Base-by-base conservation (phyloP, 2,888 invertebrate genomes). In the Vannuccia rotundouncinata region DNA sequence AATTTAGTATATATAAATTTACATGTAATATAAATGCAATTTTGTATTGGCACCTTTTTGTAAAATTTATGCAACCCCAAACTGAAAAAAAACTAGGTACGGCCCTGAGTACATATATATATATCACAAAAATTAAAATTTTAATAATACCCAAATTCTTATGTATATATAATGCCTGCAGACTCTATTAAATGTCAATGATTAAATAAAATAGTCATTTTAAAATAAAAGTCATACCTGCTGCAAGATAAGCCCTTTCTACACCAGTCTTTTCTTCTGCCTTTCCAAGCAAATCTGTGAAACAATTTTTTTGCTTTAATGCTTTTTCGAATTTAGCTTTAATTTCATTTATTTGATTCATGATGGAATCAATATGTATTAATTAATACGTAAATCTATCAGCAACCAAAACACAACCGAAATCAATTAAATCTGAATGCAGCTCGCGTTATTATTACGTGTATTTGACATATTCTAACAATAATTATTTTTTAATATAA, bases 181-280 rank as follows among this genome's bases (percentile, higher is more conserved):
- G n/a, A n/a, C n/a, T n/a, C n/a, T n/a, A n/a, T n/a, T 13, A 13
- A 13, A 59, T n/a, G 13, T 59, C 59, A 59, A 13, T n/a, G n/a
- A 59, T 59, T 59, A 13, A 13, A 13, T 13, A 59, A 13, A 59
- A 59, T 59, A 59, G n/a, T 59, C 59, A 59, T 59, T n/a, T 59
- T 13, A 59, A 59, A 59, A 59, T n/a, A 59, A 59, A 13, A 59
- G n/a, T 13, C n/a, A 13, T 73, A 73, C 74, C 74, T 13, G 29
- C 22, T 13, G 74, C 74, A n/a, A 73, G 29, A 73, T 73, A 73
- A n/a, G n/a, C 5, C 74, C 74, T 73, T 27, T 73, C 22, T 22
- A 73, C 74, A 73, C 74, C 74, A 73, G 74, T 73, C n/a, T 73
- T 73, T 73, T 73, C 74, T 27, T 73, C 74, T 5, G 29, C 27